phyloP scores from a whole-genome alignment of 2,113 vertebrate genomes.

The Salvelinus namaycush region DNA sequence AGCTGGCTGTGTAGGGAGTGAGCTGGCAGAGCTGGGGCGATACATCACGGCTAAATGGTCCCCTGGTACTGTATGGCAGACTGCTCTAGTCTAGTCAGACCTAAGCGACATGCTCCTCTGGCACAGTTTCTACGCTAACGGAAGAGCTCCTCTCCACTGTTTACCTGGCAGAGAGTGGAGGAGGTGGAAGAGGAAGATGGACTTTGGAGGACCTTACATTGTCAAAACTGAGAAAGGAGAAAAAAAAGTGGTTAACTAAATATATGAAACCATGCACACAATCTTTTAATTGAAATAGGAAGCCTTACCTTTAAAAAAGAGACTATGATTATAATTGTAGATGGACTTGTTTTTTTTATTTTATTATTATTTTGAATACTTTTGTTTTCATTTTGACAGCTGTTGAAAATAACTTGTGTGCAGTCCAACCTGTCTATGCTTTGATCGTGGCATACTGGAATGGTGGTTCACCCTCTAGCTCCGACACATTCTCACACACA shows the following conservation, averaged over 20 bases:
- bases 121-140: neutral
- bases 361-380: constrained; percentile 63
- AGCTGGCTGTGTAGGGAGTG: constrained; percentile 45
- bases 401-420: constrained; percentile 73
- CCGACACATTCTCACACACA: constrained; percentile 19
- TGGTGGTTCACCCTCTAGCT: constrained; percentile 43
- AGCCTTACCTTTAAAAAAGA: constrained; percentile 90
- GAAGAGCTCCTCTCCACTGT: neutral
- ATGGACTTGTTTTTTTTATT: constrained; percentile 68
- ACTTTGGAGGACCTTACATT: constrained; percentile 44
- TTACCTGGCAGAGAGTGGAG: neutral
- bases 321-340: constrained; percentile 68
- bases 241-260: constrained; percentile 60
- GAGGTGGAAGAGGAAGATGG: constrained; percentile 21
- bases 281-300: constrained; percentile 89
- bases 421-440: constrained; percentile 82
- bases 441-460: constrained; percentile 68
- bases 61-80: constrained; percentile 21
- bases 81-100: neutral
- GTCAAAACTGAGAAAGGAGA: constrained; percentile 74
- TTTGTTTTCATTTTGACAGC: constrained; percentile 59
- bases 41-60: constrained; percentile 46
- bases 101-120: too few species aligned
- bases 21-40: neutral
- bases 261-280: constrained; percentile 88